Evolutionary conservation across 2,888 invertebrate genomes (phyloP), one percentile per base, ranked within the genome.

Genomic region (Lumbricus terrestris): DNA sequence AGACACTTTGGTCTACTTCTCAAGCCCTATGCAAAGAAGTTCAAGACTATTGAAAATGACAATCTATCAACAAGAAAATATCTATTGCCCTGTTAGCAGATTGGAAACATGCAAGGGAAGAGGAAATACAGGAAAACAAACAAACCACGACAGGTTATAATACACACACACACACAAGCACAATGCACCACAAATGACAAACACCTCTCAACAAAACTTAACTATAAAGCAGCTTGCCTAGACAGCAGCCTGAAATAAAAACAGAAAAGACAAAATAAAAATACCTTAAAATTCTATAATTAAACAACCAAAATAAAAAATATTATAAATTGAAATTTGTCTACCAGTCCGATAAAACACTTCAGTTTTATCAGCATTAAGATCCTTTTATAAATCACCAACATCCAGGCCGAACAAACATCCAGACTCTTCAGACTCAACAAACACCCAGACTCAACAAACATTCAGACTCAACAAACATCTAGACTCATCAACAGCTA

Each of bases 221-320:
- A 69, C 69, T n/a, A 69, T n/a, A n/a, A 69, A 69, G 69, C 69
- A 85, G n/a, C 85, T 37, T 85, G 85, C 85, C 85, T 85, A 85
- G 85, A 35, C 34, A 85, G 34, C 34, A 85, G 85, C 85, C 85
- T 85, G 85, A 85, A 85, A 85, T 1, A 85, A 34, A 34, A 83
- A 83, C 83, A 83, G 35, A 83, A 37, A 88, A 69, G 40, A 88
- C 89, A 89, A 89, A 54, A 89, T 82, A n/a, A 54, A 29, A 82
- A 89, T n/a, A 33, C 6, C 33, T 69, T n/a, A 13, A 69, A 69
- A 29, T 69, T 69, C n/a, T 69, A n/a, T n/a, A n/a, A n/a, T 3
- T 2, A 69, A 69, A 69, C n/a, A 69, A 69, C 69, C n/a, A 69
- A 69, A 69, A n/a, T 13, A 69, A 69, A 69, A n/a, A 69, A n/a